phyloP scores from a whole-genome alignment of 2,888 invertebrate genomes.

The Emmelina monodactyla region DNA sequence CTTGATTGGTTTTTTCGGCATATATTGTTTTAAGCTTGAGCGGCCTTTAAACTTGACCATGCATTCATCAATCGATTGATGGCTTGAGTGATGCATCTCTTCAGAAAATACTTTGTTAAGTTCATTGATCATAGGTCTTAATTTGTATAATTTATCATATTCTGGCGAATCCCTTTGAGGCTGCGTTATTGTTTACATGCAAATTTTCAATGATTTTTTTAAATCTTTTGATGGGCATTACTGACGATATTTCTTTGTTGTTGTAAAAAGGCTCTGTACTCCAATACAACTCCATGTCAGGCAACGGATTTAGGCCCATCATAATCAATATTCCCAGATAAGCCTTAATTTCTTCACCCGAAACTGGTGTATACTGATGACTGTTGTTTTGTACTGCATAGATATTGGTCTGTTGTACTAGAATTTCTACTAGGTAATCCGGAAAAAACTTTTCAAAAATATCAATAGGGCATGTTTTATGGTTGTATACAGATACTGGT shows the following conservation, averaged over 20 bases:
- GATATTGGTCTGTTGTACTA: conserved; percentile 5
- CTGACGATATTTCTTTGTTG: conserved; percentile 19
- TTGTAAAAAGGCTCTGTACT: conserved; percentile 21
- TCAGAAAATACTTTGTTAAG: too few species aligned
- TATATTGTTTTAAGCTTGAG: conserved; percentile 18
- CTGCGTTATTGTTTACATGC: conserved; percentile 19
- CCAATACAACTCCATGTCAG: conserved; percentile 19
- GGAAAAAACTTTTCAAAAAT: conserved; percentile 6
- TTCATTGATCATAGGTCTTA: conserved; percentile 17
- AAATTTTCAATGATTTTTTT: conserved; percentile 21
- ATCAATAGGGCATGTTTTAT: conserved; percentile 3
- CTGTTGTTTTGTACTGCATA: conserved; percentile 10
- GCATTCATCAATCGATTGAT: too few species aligned
- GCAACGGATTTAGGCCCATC: conserved; percentile 19
- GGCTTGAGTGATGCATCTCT: too few species aligned
- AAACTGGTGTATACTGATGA: conserved; percentile 4
- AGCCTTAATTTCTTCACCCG: conserved; percentile 9
- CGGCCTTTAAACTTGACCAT: conserved; percentile 24
- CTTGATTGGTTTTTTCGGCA: conserved; percentile 17
- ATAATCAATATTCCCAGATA: conserved; percentile 16
- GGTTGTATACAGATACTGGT: too few species aligned
- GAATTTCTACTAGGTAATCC: conserved; percentile 3
- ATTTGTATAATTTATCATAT: conserved; percentile 19
- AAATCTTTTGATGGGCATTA: conserved; percentile 20
- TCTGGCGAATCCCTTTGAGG: conserved; percentile 17